Base-by-base conservation (phyloP, 53 echinoderm and acorn worm genomes). In the Luidia sarsii region DNA sequence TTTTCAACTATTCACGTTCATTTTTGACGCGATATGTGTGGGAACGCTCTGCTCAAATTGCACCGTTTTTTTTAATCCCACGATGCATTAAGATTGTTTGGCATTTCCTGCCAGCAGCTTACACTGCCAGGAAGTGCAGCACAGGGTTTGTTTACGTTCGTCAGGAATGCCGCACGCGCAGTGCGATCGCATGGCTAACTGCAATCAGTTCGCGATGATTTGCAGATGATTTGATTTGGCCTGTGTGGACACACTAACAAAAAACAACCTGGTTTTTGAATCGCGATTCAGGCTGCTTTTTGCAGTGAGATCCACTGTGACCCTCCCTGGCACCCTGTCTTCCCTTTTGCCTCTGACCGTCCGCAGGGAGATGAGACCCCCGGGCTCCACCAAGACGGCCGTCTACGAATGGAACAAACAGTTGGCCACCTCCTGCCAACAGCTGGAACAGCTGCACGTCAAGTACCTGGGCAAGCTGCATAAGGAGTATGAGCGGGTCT, bases 321-420 rank as follows among this genome's bases (percentile, higher is more conserved):
- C 4, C 24, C n/a, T 19, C 8, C 29, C 48, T n/a, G 5, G 7
- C 9, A 30, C 61, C 11, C 45, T 80, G 43, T 52, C 68, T 0
- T n/a, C n/a, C n/a, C n/a, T n/a, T n/a, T n/a, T n/a, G n/a, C n/a
- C n/a, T n/a, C n/a, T n/a, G n/a, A n/a, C n/a, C n/a, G n/a, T n/a
- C n/a, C 38, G 1, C 73, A 95, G 96, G 45, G 79, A 93, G 4
- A 95, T 95, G 96, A 95, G 86, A 70, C 96, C 96, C 22, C 96
- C 96, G 0, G 93, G 72, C 24, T 95, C 96, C 7, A 95, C 92
- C 52, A 95, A 95, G 82, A 88, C 96, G 25, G 93, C 92, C 2
- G 93, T 90, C 1, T 93, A 95, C 37, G 85, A 85, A 57, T 95
- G 96, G 96, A 93, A 95, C 65, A 90, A 92, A 53, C 87, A 93